Conservation (phyloP, 2,888 invertebrate genomes). For the Orthonychiurus folsomi region DNA sequence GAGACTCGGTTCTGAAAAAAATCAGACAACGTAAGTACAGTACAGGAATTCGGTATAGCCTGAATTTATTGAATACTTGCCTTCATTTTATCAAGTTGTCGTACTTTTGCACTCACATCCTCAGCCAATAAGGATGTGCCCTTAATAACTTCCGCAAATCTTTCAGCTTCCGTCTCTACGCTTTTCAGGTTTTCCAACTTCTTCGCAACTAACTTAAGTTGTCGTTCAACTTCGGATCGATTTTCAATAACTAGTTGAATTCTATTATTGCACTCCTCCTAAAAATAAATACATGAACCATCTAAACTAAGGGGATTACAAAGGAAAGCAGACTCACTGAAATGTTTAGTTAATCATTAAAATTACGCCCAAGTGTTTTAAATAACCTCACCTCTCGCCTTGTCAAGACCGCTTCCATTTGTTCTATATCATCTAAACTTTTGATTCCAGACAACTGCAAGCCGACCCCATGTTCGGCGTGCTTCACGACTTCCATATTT, state of each 20-base stretch:
- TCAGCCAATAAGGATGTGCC: constrained; percentile 81
- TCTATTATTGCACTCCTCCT: constrained; percentile 63
- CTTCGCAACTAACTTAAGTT: constrained; percentile 68
- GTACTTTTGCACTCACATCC: constrained; percentile 90
- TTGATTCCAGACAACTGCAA: constrained; percentile 28
- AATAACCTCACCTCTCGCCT: constrained; percentile 24
- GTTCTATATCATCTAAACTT: constrained; percentile 33
- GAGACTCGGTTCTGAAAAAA: constrained; percentile 69
- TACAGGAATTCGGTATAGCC: background rate
- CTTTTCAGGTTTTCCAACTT: constrained; percentile 69
- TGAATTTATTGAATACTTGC: constrained; percentile 48
- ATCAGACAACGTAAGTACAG: background rate
- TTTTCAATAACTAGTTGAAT: constrained; percentile 62
- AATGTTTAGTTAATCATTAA: background rate
- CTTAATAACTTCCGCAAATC: constrained; percentile 73
- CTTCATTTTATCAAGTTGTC: constrained; percentile 83
- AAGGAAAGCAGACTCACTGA: background rate
- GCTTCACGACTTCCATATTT: background rate
- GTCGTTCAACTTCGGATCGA: constrained; percentile 67
- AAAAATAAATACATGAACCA: constrained; percentile 33
- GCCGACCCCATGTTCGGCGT: background rate
- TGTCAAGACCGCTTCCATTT: constrained; percentile 24
- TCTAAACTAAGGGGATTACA: background rate
- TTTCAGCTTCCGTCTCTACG: constrained; percentile 67
- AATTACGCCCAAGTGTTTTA: background rate